Evolutionary conservation across 1,140 invertebrate species (phyloP), one percentile per base, ranked within the genome.

Genomic region (Chrysomallon squamiferum): DNA sequence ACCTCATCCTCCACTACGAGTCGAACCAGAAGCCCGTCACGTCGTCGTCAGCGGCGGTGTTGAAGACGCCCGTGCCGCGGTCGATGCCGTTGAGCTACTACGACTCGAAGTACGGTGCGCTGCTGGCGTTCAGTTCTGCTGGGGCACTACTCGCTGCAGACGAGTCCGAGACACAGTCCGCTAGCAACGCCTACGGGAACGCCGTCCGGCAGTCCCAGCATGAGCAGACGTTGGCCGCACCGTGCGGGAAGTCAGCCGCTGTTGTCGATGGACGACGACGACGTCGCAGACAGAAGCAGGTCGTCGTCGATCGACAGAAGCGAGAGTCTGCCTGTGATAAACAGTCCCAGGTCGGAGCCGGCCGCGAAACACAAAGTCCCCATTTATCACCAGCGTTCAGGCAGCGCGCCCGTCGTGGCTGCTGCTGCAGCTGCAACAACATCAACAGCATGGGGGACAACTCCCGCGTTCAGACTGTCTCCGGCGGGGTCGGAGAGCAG

Each of bases 1-100:
- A 96, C 84, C 88, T 98, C 30, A 95, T 98, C 67, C 95, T 94
- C 3, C 96, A 92, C 65, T 96, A 98, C 81, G 94, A 96, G n/a
- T 93, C 94, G 0, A 95, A 93, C 43, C 92, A 92, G 29, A 90
- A 90, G 80, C 91, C 93, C 0, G 93, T 98, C 73, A 96, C 95
- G 0, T 88, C 90, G 18, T 91, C 91, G 0, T 96, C 95, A 13
- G 93, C 94, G 1, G 95, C 95, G 0, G 88, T 93, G 49, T 95
- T 98, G 50, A 89, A 89, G 59, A 89, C 88, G 68, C 93, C 94
- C 13, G 80, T 88, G n/a, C 92, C 93, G 74, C 87, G 93, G 11
- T 74, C 74, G 66, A 90, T 89, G 82, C 91, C 91, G 0, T 80
- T 93, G 13, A 88, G 88, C 57, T 90, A 89, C 71, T 90, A 90